Conservation (phyloP, 2,888 invertebrate genomes). For the Belgica antarctica region DNA sequence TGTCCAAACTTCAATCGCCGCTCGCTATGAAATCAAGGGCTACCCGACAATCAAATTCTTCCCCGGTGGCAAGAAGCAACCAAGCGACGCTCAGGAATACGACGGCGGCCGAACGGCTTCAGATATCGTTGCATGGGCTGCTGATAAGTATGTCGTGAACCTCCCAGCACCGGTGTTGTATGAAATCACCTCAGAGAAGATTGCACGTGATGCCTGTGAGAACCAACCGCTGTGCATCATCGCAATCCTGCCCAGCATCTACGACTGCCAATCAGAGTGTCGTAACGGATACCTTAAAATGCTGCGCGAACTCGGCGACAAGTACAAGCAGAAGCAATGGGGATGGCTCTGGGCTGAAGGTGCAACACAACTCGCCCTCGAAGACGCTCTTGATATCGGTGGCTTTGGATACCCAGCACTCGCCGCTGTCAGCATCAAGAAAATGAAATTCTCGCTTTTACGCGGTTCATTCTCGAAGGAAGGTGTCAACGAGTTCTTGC, state of each 20-base stretch:
- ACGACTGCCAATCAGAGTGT: constrained; percentile 92
- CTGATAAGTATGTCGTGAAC: constrained; percentile 81
- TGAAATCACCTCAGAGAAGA: constrained; percentile 63
- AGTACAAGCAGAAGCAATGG: constrained; percentile 93
- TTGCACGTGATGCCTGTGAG: constrained; percentile 74
- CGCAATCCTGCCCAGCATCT: constrained; percentile 88
- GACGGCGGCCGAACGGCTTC: constrained; percentile 86
- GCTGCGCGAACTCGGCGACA: constrained; percentile 74
- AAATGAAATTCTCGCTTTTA: constrained; percentile 92
- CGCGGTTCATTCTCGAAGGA: constrained; percentile 90
- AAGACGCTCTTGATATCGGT: constrained; percentile 89
- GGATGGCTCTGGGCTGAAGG: constrained; percentile 98
- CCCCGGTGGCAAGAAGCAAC: constrained; percentile 68
- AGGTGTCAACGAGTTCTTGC: constrained; percentile 93
- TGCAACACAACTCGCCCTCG: constrained; percentile 76
- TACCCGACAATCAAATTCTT: constrained; percentile 97
- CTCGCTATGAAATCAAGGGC: constrained; percentile 82
- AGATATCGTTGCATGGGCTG: constrained; percentile 89
- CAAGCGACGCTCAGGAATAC: constrained; percentile 75
- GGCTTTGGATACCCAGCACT: constrained; percentile 98
- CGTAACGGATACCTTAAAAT: constrained; percentile 79
- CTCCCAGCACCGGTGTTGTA: constrained; percentile 85
- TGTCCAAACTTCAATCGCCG: constrained; percentile 76
- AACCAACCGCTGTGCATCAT: constrained; percentile 88
- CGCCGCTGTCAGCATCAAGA: constrained; percentile 93